These are phyloP conservation scores for Synodontis membranacea DNA, from an alignment of 2,113 vertebrate species.

Conservation along the genomic window DNA sequence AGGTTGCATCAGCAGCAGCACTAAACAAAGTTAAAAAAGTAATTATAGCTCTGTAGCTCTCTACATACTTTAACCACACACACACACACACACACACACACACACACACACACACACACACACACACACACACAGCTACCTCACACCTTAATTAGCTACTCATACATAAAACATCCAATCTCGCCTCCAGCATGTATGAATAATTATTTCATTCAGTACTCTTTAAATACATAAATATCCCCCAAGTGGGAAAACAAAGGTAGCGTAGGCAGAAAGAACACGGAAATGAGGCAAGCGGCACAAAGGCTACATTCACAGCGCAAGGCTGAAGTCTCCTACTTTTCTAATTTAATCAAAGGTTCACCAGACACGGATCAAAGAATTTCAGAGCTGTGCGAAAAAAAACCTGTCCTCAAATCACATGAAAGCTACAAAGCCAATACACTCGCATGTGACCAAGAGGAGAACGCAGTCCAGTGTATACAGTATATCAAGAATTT, in stretches of 20 bases:
- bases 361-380: not conserved
- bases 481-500: no score
- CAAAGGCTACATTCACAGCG: not conserved
- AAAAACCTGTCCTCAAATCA: not conserved
- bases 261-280: not conserved
- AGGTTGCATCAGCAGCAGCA: conserved; percentile 21
- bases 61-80: conserved; percentile 1
- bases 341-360: not conserved
- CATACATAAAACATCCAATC: conserved; percentile 31
- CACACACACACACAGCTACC: conserved; percentile 12
- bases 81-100: conserved; percentile 15
- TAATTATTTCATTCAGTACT: conserved; percentile 23
- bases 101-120: conserved; percentile 19
- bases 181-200: conserved; percentile 12
- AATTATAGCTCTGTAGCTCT: conserved; percentile 10
- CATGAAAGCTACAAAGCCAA: not conserved
- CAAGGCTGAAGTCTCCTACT: not conserved
- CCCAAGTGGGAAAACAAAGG: not conserved
- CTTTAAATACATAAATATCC: conserved; percentile 29
- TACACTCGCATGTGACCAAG: not conserved
- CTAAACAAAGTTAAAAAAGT: conserved; percentile 24
- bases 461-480: not conserved
- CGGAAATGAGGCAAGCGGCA: not conserved
- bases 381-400: not conserved
- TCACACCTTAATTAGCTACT: conserved; percentile 32